phyloP scores from a whole-genome alignment of 2,113 vertebrate genomes.

The Chinchilla lanigera region DNA sequence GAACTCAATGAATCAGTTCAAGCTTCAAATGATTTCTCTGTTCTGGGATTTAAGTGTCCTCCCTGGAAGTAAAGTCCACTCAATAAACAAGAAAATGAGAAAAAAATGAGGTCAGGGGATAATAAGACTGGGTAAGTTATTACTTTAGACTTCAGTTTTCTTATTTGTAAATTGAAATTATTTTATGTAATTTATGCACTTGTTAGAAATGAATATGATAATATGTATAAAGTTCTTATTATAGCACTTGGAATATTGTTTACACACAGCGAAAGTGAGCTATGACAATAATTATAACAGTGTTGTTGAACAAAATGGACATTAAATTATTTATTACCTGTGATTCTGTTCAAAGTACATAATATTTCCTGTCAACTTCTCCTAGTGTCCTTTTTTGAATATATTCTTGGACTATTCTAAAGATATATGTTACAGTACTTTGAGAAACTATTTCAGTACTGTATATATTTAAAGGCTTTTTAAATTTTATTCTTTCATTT shows the following conservation, averaged over 20 bases:
- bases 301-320: not conserved
- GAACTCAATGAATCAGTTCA: not conserved
- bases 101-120: not conserved
- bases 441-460: not conserved
- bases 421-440: not conserved
- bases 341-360: not conserved
- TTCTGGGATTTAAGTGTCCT: not conserved
- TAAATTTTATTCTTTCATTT: not conserved
- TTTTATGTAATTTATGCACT: not conserved
- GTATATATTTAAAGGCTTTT: not conserved
- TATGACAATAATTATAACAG: not conserved
- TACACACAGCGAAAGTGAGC: not conserved
- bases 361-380: not conserved
- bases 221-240: not conserved
- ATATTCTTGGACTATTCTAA: not conserved
- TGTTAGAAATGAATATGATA: not conserved
- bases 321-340: not conserved
- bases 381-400: not conserved
- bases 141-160: not conserved
- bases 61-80: not conserved
- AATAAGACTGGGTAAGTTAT: not conserved
- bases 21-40: not conserved
- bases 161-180: not conserved
- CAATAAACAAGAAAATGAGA: not conserved
- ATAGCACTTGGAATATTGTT: not conserved